phyloP scores from a whole-genome alignment of 2,113 vertebrate species.

The Periophthalmodon schlosseri region DNA sequence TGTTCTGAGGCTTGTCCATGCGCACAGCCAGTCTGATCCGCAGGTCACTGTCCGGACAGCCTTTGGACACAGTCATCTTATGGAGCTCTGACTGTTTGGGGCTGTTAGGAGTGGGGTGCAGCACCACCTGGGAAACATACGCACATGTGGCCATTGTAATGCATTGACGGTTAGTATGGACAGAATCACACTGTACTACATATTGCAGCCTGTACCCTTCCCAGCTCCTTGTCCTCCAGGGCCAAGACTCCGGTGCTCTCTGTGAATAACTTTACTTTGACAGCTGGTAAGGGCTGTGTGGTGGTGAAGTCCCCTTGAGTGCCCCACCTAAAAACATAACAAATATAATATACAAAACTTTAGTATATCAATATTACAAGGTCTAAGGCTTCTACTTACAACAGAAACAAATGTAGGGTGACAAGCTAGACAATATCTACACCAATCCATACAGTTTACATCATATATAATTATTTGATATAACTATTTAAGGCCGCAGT shows the following conservation, averaged over 20 bases:
- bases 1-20: conserved; percentile 99
- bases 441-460: no score
- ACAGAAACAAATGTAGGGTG: no score
- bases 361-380: background rate
- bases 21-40: conserved; percentile 96
- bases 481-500: no score
- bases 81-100: conserved; percentile 96
- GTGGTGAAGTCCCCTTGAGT: conserved; percentile 98
- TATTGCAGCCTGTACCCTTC: conserved; percentile 79
- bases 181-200: background rate
- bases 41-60: conserved; percentile 92
- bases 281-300: conserved; percentile 92
- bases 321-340: conserved; percentile 84
- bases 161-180: background rate
- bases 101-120: conserved; percentile 96
- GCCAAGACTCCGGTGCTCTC: conserved; percentile 97
- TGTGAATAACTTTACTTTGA: conserved; percentile 98
- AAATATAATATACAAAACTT: conserved; percentile 17
- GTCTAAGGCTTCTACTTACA: no score
- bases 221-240: conserved; percentile 97
- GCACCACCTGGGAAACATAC: conserved; percentile 84
- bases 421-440: no score
- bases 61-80: conserved; percentile 97
- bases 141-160: background rate
- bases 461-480: no score